Evolutionary conservation across 2,797 vertebrate species (phyloP).

Genomic region (Molothrus ater): DNA sequence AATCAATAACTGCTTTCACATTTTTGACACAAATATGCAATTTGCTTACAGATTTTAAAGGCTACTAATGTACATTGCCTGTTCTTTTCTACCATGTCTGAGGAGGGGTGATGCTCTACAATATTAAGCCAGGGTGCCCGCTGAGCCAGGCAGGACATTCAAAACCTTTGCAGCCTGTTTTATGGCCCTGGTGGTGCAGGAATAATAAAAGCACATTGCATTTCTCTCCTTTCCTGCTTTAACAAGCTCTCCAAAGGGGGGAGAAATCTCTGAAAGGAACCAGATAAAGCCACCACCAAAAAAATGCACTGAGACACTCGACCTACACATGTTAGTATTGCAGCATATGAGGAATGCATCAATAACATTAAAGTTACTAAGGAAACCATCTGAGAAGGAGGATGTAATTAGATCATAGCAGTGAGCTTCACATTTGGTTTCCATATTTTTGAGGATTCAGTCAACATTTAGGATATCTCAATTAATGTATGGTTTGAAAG

Average conservation of each 20-base stretch:
- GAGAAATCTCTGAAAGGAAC: background rate
- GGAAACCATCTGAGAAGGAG: slow-evolving; percentile 59
- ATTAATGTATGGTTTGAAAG: slow-evolving; percentile 56
- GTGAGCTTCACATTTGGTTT: slow-evolving; percentile 67
- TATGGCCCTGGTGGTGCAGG: background rate
- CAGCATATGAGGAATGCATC: slow-evolving; percentile 44
- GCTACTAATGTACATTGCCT: slow-evolving; percentile 3
- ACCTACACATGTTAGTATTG: slow-evolving; percentile 1
- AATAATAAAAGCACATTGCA: background rate
- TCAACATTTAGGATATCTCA: slow-evolving; percentile 63
- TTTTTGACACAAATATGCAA: slow-evolving; percentile 27
- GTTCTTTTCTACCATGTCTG: background rate
- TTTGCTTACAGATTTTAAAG: slow-evolving; percentile 58
- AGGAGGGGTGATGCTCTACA: background rate
- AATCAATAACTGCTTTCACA: slow-evolving; percentile 70
- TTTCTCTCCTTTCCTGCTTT: background rate
- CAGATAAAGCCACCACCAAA: background rate
- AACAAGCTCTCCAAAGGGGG: background rate
- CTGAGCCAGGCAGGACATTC: background rate
- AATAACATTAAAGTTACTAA: slow-evolving; percentile 54
- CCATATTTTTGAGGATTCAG: slow-evolving; percentile 65
- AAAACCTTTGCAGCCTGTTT: background rate
- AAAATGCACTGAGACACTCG: background rate
- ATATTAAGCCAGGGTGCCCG: background rate
- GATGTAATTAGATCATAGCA: slow-evolving; percentile 66